A percentile compares a stretch with the other conserved stretches of the same genome.
Conservation (phyloP, 2,797 vertebrate species). For the Monodelphis domestica region DNA sequence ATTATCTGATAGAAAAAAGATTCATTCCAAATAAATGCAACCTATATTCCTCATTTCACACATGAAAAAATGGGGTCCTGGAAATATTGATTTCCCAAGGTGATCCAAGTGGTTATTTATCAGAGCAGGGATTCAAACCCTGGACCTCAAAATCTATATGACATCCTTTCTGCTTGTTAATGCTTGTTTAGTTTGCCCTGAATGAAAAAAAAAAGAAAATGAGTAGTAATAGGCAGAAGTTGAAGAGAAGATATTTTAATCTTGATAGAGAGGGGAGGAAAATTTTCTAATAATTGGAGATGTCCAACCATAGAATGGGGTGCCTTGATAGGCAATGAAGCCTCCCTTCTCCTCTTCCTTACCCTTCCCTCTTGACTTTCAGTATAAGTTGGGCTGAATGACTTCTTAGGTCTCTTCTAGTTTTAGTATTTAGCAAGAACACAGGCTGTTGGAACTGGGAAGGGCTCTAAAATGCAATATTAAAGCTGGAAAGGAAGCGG, state of each 20-base stretch:
- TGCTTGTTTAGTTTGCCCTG: neutral
- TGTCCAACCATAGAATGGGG: neutral
- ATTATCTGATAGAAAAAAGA: neutral
- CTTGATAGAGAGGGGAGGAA: neutral
- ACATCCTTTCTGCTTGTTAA: neutral
- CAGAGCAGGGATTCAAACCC: neutral
- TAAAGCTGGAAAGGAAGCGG: neutral
- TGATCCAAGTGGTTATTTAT: neutral
- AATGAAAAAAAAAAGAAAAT: neutral
- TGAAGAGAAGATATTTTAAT: neutral
- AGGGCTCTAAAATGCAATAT: neutral
- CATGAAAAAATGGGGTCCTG: neutral
- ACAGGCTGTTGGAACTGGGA: neutral
- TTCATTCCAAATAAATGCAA: neutral
- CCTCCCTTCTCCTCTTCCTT: neutral
- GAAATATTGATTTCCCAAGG: neutral
- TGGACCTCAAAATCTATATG: neutral
- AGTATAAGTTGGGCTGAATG: neutral
- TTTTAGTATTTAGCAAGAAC: neutral
- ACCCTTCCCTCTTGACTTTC: neutral
- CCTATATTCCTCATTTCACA: neutral
- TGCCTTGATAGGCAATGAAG: neutral
- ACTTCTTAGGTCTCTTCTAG: neutral
- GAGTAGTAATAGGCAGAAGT: neutral
- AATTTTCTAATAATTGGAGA: neutral